Conservation (phyloP, 2,113 vertebrate species). For the Boleophthalmus pectinirostris region DNA sequence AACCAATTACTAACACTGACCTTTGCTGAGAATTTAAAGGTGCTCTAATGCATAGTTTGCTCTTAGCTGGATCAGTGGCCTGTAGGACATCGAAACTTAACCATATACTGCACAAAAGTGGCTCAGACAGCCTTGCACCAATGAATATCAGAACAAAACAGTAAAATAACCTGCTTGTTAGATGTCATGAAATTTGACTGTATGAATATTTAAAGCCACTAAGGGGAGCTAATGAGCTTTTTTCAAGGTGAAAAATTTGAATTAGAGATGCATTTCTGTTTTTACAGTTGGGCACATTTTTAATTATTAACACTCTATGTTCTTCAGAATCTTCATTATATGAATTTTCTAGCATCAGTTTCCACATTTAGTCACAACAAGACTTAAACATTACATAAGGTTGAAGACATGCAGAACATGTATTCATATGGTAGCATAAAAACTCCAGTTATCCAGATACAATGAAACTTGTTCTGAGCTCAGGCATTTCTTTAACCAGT, state of each 20-base stretch:
- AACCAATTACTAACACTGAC: not conserved
- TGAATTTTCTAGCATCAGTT: conserved; percentile 12
- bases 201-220: not conserved
- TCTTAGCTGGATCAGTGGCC: not conserved
- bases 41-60: not conserved
- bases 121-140: not conserved
- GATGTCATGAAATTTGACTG: not conserved
- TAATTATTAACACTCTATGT: not conserved
- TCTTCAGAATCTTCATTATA: not conserved
- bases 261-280: not conserved
- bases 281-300: not conserved
- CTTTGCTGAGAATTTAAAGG: not conserved
- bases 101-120: not conserved
- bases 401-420: conserved; percentile 10
- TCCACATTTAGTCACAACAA: conserved; percentile 3
- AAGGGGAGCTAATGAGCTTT: not conserved
- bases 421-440: conserved; percentile 25
- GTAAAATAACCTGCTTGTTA: not conserved
- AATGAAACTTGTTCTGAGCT: conserved; percentile 45
- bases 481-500: conserved; percentile 18
- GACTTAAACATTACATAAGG: conserved; percentile 17
- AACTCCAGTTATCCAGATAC: conserved; percentile 37
- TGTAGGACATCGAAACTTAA: no score
- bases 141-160: not conserved
- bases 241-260: not conserved